A percentile compares a stretch with the other conserved stretches of the same genome.
Evolutionary conservation across 2,113 vertebrate species (phyloP).

Genomic region (Gymnogyps californianus): DNA sequence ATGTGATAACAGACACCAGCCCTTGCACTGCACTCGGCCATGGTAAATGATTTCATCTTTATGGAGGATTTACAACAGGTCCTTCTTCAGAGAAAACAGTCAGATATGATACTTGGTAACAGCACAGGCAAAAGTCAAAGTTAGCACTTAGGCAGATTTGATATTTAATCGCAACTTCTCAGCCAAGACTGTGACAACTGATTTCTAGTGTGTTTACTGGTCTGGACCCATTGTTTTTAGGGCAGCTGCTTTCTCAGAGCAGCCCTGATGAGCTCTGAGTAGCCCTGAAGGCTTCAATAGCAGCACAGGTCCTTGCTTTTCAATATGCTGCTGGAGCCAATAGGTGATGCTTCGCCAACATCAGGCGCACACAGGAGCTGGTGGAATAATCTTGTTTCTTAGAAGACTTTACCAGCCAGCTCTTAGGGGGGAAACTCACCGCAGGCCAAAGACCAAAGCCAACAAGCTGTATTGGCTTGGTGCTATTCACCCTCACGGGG

Average conservation of each 20-base stretch:
- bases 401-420: background rate
- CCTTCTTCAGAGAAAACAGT: background rate
- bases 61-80: background rate
- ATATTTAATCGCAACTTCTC: background rate
- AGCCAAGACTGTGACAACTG: background rate
- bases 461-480: fast-evolving
- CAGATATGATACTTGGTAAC: background rate
- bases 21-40: background rate
- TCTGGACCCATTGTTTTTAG: background rate
- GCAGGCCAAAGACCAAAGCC: background rate
- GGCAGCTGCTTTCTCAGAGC: background rate
- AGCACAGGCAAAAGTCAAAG: background rate
- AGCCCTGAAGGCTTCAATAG: background rate
- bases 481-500: background rate
- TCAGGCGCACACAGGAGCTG: fast-evolving
- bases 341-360: background rate
- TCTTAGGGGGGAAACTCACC: background rate
- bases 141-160: background rate
- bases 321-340: background rate
- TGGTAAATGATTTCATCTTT: background rate
- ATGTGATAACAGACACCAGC: background rate
- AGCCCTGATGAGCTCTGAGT: background rate
- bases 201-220: background rate
- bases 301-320: background rate
- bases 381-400: background rate